Conservation (phyloP, 2,113 vertebrate genomes). For the Haliaeetus leucogaster region DNA sequence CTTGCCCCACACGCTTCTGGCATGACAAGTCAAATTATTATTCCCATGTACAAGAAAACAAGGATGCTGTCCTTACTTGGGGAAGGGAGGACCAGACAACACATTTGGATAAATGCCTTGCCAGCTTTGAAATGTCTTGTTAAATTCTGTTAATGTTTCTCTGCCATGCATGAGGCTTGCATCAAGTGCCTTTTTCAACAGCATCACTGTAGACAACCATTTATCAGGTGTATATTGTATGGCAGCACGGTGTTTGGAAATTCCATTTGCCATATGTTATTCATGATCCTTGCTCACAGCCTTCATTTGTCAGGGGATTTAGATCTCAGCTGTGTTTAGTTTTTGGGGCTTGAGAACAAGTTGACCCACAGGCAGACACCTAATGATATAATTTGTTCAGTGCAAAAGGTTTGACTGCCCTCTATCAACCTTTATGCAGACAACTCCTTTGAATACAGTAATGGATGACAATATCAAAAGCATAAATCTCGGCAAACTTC, state of each 20-base stretch:
- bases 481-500: conserved; percentile 73
- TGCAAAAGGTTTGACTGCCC: conserved; percentile 77
- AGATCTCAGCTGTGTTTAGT: conserved; percentile 83
- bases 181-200: conserved; percentile 68
- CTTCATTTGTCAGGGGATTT: conserved; percentile 85
- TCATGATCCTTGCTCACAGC: conserved; percentile 77
- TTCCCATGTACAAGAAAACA: neutral
- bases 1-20: neutral
- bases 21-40: neutral
- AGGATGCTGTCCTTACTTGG: neutral
- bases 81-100: neutral
- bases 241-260: conserved; percentile 75
- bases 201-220: conserved; percentile 70
- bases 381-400: conserved; percentile 79
- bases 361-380: conserved; percentile 80
- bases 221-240: conserved; percentile 81
- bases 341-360: conserved; percentile 81
- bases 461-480: conserved; percentile 72
- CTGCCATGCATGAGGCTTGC: conserved; percentile 52
- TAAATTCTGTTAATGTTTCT: conserved; percentile 28
- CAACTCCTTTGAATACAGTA: conserved; percentile 76
- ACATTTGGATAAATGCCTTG: neutral
- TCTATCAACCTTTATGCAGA: conserved; percentile 75
- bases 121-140: conserved; percentile 18
- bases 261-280: conserved; percentile 81